A percentile compares a stretch with the other conserved stretches of the same genome.
phyloP scores from a whole-genome alignment of 92 coral and sea anemone species.

The Pocillopora meandrina region DNA sequence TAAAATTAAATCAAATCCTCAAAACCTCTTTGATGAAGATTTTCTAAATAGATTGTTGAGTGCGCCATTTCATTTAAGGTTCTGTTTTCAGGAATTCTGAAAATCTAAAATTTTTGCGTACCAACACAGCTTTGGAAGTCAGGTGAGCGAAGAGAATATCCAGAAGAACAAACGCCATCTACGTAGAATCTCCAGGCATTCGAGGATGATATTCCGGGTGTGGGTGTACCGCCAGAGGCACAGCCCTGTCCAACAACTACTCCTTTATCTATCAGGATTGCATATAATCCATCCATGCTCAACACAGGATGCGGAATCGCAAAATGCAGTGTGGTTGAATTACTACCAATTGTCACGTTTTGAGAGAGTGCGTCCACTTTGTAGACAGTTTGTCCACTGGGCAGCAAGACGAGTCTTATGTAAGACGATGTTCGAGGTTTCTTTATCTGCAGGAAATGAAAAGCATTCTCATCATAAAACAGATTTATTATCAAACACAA shows the following conservation, averaged over 20 bases:
- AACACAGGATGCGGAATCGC: slow-evolving; percentile 33
- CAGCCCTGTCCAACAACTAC: slow-evolving; percentile 65
- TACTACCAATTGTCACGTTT: slow-evolving; percentile 1
- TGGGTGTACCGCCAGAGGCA: slow-evolving; percentile 58
- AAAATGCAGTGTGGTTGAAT: slow-evolving; percentile 37
- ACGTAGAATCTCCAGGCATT: slow-evolving; percentile 30
- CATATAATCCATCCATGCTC: slow-evolving; percentile 59
- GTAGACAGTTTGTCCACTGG: slow-evolving; percentile 27
- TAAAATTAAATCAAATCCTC: no score
- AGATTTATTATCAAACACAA: no score
- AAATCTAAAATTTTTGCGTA: neutral
- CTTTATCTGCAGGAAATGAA: slow-evolving; percentile 32
- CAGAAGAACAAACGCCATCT: slow-evolving; percentile 25
- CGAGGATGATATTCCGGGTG: slow-evolving; percentile 41
- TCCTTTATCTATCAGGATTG: slow-evolving; percentile 47
- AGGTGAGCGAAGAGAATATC: slow-evolving; percentile 32
- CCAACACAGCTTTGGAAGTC: slow-evolving; percentile 12
- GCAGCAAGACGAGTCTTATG: slow-evolving; percentile 28
- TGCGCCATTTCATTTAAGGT: neutral
- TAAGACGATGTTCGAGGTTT: slow-evolving; percentile 37
- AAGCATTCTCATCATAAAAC: no score
- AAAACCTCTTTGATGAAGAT: neutral
- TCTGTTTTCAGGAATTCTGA: no score
- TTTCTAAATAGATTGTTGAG: no score
- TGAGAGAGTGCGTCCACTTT: slow-evolving; percentile 49